Base-by-base conservation (phyloP, 2,797 vertebrate genomes). In the Orestias chungarensis region DNA sequence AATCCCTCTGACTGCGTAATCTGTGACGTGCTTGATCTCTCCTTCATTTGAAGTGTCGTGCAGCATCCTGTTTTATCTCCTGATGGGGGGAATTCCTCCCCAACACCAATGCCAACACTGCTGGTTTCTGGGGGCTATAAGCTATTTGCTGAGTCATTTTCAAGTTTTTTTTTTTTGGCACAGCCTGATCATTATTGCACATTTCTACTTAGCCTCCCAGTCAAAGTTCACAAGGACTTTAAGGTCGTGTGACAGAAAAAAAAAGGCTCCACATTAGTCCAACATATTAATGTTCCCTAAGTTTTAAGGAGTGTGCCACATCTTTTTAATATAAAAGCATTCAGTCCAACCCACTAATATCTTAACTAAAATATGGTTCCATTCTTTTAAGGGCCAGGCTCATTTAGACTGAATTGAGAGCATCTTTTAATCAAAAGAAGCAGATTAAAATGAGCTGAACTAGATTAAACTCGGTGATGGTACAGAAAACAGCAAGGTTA, bases 1-100 rank as follows among this genome's bases (percentile, higher is more conserved):
- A n/a, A 91, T 92, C 92, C 86, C 89, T 90, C 87, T 81, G 85
- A 88, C 75, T 65, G 90, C 78, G 78, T 93, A 92, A 93, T 93
- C 91, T 93, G 81, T 84, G 90, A 88, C 86, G 89, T 67, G 87
- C 91, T 93, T 93, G 91, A 94, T 93, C 91, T 90, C 84, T 87
- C 83, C 88, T 93, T 93, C 86, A 92, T 93, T 93, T 93, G 88
- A 93, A 93, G 92, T 93, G 93, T 92, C 79, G 71, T 78, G 42
- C 11, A 78, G 86, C 87, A 89, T 91, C 88, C 89, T 80, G 86
- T 91, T 90, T 91, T 87, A 87, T 92, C 86, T 87, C 74, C 83
- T 81, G 71, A 87, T 75, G 86, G 73, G 78, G 76, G 71, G 62
- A 74, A 90, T 84, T 83, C 79, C 83, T 83, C 89, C 82, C 84